phyloP scores from a whole-genome alignment of 2,797 vertebrate genomes.

The Apodemus agrarius region DNA sequence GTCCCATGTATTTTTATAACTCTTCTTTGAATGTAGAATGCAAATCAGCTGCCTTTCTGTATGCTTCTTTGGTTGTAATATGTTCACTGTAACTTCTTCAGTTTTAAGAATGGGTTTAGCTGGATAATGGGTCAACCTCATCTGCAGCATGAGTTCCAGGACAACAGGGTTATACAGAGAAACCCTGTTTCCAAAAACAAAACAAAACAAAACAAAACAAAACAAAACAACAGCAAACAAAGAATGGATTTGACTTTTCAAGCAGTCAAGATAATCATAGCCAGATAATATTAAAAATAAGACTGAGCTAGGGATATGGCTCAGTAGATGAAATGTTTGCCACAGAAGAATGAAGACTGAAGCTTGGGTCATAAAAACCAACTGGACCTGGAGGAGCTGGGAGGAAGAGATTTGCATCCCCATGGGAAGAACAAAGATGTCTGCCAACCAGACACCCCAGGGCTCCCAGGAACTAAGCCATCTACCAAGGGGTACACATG shows the following conservation, averaged over 20 bases:
- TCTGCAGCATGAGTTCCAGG: neutral
- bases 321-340: neutral
- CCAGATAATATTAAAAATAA: constrained; percentile 12
- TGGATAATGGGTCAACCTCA: neutral
- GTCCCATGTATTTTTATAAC: neutral
- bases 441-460: too few species aligned
- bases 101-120: neutral
- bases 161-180: neutral
- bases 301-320: neutral
- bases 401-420: too few species aligned
- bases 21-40: neutral
- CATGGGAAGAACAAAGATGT: too few species aligned
- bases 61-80: neutral
- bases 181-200: neutral
- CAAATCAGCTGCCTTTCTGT: neutral
- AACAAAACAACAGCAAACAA: neutral
- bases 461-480: too few species aligned
- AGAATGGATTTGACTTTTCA: neutral
- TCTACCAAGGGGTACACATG: too few species aligned
- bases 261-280: neutral
- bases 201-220: too few species aligned
- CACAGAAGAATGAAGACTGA: neutral
- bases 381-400: too few species aligned
- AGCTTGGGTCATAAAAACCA: neutral
- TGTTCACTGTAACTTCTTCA: neutral